A percentile compares a stretch with the other conserved stretches of the same genome.
These are phyloP conservation scores for Dromas ardeola DNA, from an alignment of 2,113 vertebrate species.

Conservation along the genomic window DNA sequence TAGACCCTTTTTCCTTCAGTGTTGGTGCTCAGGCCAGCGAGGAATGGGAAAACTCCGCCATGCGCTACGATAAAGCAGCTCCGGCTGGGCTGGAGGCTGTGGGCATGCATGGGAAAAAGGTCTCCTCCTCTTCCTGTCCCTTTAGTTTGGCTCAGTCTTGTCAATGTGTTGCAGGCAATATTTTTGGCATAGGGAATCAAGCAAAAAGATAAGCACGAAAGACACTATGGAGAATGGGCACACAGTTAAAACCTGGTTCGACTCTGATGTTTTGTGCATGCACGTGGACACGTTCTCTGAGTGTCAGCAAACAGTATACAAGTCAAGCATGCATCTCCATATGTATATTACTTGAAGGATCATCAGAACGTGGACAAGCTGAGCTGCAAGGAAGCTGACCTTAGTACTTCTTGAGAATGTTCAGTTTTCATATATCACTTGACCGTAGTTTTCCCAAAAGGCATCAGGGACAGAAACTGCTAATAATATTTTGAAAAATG, in stretches of 20 bases:
- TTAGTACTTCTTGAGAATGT: background rate
- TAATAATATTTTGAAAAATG: background rate
- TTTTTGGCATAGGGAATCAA: background rate
- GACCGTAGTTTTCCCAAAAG: background rate
- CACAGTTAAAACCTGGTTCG: background rate
- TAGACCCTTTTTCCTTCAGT: background rate
- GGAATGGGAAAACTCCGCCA: background rate
- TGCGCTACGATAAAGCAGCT: background rate
- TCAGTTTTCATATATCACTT: background rate
- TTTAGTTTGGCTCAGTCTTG: background rate
- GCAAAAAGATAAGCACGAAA: background rate
- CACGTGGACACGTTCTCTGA: rapidly evolving
- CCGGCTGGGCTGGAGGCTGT: background rate
- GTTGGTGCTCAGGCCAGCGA: background rate
- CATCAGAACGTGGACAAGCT: background rate
- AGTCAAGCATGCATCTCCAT: background rate
- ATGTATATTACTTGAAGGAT: background rate
- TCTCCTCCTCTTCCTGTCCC: background rate
- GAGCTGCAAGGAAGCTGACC: background rate
- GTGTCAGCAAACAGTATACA: background rate
- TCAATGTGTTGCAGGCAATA: background rate
- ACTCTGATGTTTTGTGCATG: background rate
- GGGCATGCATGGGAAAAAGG: background rate
- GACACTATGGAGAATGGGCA: background rate
- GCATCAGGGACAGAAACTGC: background rate